phyloP scores from a whole-genome alignment of 2,888 invertebrate species.

The Parasteatoda lunata region DNA sequence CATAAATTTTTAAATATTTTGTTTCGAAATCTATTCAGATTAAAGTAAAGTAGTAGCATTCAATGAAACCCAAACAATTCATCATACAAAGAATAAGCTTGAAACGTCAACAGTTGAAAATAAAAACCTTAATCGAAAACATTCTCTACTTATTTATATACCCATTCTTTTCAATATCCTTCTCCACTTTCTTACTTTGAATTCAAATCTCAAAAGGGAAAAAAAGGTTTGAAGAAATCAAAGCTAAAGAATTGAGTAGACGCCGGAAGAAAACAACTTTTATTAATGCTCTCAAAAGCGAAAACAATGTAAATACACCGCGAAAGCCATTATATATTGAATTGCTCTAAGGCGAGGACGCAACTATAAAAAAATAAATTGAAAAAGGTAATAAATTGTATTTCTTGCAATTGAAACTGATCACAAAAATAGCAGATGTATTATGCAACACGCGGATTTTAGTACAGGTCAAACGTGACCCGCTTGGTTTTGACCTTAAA shows the following conservation, averaged over 20 bases:
- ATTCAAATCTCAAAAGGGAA: background rate
- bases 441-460: slow-evolving; percentile 46
- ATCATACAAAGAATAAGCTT: too few relatives aligned
- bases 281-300: slow-evolving; percentile 33
- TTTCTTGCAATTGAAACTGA: slow-evolving; percentile 54
- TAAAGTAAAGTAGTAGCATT: too few relatives aligned
- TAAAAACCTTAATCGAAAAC: slow-evolving; percentile 12
- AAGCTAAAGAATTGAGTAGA: slow-evolving; percentile 18
- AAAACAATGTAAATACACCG: slow-evolving; percentile 52
- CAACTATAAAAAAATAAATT: slow-evolving; percentile 8
- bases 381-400: slow-evolving; percentile 31
- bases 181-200: background rate
- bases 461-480: slow-evolving; percentile 49
- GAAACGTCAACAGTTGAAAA: background rate
- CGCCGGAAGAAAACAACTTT: slow-evolving; percentile 18
- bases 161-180: slow-evolving; percentile 34
- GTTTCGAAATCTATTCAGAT: too few relatives aligned
- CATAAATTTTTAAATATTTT: too few relatives aligned
- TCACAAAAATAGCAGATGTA: slow-evolving; percentile 42
- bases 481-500: slow-evolving; percentile 46
- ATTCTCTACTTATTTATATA: slow-evolving; percentile 26
- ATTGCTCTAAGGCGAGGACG: slow-evolving; percentile 14
- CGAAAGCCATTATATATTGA: slow-evolving; percentile 32
- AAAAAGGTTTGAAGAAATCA: slow-evolving; percentile 15
- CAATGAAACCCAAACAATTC: too few relatives aligned